Percentiles rank a stretch among this genome's conserved stretches.
Conservation (phyloP, 2,113 vertebrate genomes). For the Centrocercus urophasianus region DNA sequence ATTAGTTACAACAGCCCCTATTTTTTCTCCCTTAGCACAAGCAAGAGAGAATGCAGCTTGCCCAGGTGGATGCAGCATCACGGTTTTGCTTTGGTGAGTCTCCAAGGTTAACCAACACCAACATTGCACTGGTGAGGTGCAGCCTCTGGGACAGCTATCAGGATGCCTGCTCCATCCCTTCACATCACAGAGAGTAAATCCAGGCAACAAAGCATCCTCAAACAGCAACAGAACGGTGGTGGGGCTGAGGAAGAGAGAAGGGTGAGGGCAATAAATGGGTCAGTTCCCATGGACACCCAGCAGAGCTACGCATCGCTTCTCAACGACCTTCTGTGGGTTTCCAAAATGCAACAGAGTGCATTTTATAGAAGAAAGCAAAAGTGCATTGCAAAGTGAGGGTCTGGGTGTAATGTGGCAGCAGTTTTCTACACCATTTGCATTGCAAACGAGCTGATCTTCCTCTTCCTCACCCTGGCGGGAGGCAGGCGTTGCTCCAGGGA, state of each 20-base stretch:
- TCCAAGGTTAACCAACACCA: no score
- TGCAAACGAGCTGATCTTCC: not conserved
- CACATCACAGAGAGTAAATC: not conserved
- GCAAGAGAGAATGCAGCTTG: accelerated
- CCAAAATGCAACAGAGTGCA: no score
- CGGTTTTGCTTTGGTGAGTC: accelerated
- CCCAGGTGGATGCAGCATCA: accelerated
- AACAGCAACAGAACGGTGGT: not conserved
- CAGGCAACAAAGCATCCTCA: not conserved
- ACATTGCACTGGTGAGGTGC: not conserved
- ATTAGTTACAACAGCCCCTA: not conserved
- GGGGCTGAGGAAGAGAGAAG: not conserved
- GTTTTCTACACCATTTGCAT: not conserved
- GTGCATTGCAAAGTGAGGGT: not conserved
- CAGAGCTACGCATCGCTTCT: not conserved
- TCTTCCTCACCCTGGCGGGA: not conserved
- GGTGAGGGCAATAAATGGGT: not conserved
- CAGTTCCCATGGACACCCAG: not conserved
- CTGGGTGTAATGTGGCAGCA: not conserved
- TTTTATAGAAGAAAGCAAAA: not conserved
- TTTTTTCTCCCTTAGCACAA: not conserved
- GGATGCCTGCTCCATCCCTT: not conserved
- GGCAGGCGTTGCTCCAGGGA: not conserved
- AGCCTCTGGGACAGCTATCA: not conserved
- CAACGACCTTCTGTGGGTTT: not conserved